Evolutionary conservation across 2,113 vertebrate genomes (phyloP).

Genomic region (Phocoena sinus): DNA sequence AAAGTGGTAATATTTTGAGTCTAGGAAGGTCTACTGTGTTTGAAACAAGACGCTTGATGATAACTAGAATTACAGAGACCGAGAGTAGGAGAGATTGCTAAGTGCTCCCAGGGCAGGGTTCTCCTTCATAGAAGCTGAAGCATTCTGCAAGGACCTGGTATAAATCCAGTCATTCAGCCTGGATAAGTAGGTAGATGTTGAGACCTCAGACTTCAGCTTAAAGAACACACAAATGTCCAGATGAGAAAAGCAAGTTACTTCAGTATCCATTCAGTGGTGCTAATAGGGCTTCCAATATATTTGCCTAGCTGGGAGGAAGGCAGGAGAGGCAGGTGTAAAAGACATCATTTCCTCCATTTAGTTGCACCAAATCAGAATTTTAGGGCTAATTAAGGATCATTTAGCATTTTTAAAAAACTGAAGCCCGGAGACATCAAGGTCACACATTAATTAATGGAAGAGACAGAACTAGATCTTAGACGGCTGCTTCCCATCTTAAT

Average conservation of each 20-base stretch:
- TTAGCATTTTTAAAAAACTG: not conserved
- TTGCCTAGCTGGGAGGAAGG: not conserved
- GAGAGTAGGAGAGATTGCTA: not conserved
- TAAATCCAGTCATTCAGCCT: not conserved
- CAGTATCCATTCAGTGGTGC: not conserved
- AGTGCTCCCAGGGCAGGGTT: not conserved
- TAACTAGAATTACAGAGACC: not conserved
- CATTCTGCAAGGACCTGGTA: not conserved
- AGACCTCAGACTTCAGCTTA: not conserved
- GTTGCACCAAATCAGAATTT: not conserved
- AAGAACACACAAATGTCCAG: not conserved
- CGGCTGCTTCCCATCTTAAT: not conserved
- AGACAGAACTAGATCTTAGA: not conserved
- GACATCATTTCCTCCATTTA: not conserved
- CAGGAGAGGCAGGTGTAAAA: not conserved
- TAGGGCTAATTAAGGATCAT: not conserved
- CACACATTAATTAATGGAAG: not conserved
- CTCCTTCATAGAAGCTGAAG: not conserved
- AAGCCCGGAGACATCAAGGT: not conserved
- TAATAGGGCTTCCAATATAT: not conserved
- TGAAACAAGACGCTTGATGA: not conserved
- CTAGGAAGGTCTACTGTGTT: not conserved
- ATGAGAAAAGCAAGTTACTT: not conserved
- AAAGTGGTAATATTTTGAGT: not conserved
- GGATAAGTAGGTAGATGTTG: not conserved